Evolutionary conservation across 2,113 vertebrate species (phyloP).

Genomic region (Gasterosteus nipponicus): DNA sequence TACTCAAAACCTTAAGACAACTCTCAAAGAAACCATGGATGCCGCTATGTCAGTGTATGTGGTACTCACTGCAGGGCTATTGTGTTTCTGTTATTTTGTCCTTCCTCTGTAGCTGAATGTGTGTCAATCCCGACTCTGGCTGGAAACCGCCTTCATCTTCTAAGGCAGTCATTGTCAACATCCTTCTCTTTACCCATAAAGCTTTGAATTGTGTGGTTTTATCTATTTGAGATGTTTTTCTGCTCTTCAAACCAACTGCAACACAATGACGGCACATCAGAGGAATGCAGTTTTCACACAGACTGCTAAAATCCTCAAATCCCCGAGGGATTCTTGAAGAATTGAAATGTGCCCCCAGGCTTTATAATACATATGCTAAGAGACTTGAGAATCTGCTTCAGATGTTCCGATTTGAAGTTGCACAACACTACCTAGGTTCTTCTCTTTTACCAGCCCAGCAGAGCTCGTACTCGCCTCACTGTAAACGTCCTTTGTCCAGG

Average conservation of each 20-base stretch:
- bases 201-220: not conserved
- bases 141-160: not conserved
- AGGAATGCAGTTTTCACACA: not conserved
- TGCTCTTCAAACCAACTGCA: not conserved
- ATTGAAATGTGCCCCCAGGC: not conserved
- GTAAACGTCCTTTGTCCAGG: no score
- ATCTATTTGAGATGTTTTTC: not conserved
- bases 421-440: not conserved
- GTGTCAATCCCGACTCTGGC: not conserved
- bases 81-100: slow-evolving; percentile 10
- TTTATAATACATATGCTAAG: not conserved
- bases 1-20: not conserved
- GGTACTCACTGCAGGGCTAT: not conserved
- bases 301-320: not conserved
- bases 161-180: not conserved
- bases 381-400: not conserved
- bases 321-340: not conserved
- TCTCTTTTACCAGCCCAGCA: not conserved
- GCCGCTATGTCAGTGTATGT: not conserved
- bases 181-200: not conserved
- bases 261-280: not conserved
- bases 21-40: not conserved
- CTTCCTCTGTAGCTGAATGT: not conserved
- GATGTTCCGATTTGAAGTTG: not conserved
- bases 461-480: not conserved